Base-by-base conservation (phyloP, 2,113 vertebrate species). In the Capreolus pygargus region DNA sequence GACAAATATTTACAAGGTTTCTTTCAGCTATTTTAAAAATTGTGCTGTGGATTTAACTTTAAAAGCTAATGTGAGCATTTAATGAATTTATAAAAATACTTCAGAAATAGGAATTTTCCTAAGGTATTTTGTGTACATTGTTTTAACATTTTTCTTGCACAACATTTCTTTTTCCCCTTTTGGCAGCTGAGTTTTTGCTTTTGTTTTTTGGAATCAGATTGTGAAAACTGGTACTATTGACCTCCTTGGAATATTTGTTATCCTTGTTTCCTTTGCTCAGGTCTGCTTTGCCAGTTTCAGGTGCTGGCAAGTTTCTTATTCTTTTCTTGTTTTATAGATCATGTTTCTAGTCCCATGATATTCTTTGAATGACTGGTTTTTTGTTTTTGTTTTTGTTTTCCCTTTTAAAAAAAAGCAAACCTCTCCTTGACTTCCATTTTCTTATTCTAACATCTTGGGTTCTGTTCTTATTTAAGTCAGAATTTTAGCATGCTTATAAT, bases 391-490 rank as follows among this genome's bases (percentile, higher is more conserved):
- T 30, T n/a, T 64, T n/a, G n/a, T 67, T 36, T 11, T 25, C 3
- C 9, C 9, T 0, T 39, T 79, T 2, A 10, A 81, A 82, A 82
- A 92, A 96, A 94, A 91, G 55, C 89, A 43, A 76, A 15, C 21
- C 28, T 95, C 30, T 94, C 91, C 0, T 0, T 89, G 74, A 64
- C 47, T 92, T 97, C 97, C n/a, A 86, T 97, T 54, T 96, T 83
- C 91, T n/a, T 98, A 74, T 92, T 98, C 93, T 98, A 96, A 95
- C 95, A 74, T 95, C 57, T 88, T 95, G 81, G 89, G 54, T 96
- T 95, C 94, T 96, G 47, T 89, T 96, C 36, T 98, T 87, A 30
- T 19, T 87, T 60, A 36, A 64, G 54, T 95, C 25, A 67, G 45
- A 83, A 36, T 86, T 30, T 79, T n/a, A 91, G 61, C 60, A 5